Conservation (phyloP, 2,797 vertebrate genomes). For the Sebastiscus tertius region DNA sequence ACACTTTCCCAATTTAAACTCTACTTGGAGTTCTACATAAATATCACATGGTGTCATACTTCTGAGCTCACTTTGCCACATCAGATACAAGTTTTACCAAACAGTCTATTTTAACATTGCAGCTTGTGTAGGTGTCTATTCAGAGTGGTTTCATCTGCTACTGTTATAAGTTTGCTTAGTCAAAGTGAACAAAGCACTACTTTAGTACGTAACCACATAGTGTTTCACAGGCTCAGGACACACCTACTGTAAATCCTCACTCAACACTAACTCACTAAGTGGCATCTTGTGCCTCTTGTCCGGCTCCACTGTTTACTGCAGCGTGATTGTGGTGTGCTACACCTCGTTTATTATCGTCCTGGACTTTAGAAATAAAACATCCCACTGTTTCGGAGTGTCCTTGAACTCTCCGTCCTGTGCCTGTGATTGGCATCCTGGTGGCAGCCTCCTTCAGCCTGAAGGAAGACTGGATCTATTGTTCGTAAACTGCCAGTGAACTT, state of each 20-base stretch:
- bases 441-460: slow-evolving; percentile 36
- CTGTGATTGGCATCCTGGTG: slow-evolving; percentile 52
- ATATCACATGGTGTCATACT: too few relatives aligned
- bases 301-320: neutral
- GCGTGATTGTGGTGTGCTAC: neutral
- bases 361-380: neutral
- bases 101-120: neutral
- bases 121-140: neutral
- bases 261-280: slow-evolving; percentile 9
- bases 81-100: neutral
- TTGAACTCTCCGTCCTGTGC: slow-evolving; percentile 24
- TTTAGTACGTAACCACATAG: slow-evolving; percentile 14
- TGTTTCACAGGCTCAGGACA: slow-evolving; percentile 30
- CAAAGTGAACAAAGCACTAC: slow-evolving; percentile 34
- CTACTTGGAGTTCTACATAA: too few relatives aligned
- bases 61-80: too few relatives aligned
- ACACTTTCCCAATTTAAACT: too few relatives aligned
- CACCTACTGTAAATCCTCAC: slow-evolving; percentile 19
- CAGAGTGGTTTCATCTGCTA: neutral
- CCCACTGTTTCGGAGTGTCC: neutral
- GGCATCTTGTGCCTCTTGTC: neutral
- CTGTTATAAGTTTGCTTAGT: slow-evolving; percentile 33
- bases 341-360: neutral
- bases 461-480: slow-evolving; percentile 65
- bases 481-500: slow-evolving; percentile 61